Evolutionary conservation across 2,113 vertebrate genomes (phyloP).

Genomic region (Nothoprocta perdicaria): DNA sequence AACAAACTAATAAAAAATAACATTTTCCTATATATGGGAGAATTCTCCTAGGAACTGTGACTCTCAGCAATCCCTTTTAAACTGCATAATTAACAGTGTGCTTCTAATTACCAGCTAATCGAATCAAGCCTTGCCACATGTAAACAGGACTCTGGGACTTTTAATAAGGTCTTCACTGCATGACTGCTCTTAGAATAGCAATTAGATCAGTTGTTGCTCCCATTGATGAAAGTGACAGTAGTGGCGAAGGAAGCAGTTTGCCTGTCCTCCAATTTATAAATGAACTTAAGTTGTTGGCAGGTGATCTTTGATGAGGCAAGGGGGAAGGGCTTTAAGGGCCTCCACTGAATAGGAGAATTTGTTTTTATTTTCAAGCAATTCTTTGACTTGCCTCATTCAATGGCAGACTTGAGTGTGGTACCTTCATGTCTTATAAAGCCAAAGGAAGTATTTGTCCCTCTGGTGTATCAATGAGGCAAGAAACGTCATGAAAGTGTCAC

Average conservation of each 20-base stretch:
- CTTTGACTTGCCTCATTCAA: background rate
- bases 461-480: background rate
- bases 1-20: constrained; percentile 26
- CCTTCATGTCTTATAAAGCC: background rate
- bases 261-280: background rate
- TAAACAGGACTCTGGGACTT: constrained; percentile 45
- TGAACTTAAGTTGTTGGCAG: background rate
- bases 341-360: background rate
- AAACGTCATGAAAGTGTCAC: background rate
- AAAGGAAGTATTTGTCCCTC: background rate
- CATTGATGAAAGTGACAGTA: constrained; percentile 18
- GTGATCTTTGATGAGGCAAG: background rate
- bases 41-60: background rate
- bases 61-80: background rate
- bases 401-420: background rate
- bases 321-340: background rate
- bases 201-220: constrained; percentile 46
- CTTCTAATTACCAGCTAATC: constrained; percentile 65
- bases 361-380: background rate
- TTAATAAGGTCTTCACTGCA: constrained; percentile 41
- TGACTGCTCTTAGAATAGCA: constrained; percentile 26
- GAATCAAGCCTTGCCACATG: constrained; percentile 35
- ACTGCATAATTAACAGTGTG: constrained; percentile 10
- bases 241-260: constrained; percentile 4
- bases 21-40: background rate